A percentile compares a stretch with the other conserved stretches of the same genome.
Evolutionary conservation across 2,888 invertebrate genomes (phyloP).

Genomic region (Torymus aiolomorphi): DNA sequence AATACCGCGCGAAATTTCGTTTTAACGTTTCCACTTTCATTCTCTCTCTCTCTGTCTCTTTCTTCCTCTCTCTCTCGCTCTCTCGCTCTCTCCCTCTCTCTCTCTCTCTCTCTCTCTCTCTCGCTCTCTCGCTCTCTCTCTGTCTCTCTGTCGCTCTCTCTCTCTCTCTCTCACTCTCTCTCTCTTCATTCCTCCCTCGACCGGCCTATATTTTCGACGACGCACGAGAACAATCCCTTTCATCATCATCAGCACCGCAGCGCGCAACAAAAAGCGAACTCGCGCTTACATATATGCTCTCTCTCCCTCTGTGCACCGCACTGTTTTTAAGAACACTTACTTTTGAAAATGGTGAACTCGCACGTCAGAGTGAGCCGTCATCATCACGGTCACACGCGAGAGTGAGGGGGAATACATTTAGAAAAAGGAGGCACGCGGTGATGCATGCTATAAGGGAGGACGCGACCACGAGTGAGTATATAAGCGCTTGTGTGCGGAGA

Average conservation of each 20-base stretch:
- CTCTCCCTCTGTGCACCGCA: neutral
- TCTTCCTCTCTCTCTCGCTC: too few species aligned
- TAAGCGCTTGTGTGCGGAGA: too few species aligned
- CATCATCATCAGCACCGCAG: neutral
- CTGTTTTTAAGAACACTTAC: constrained; percentile 38
- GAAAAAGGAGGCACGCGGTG: too few species aligned
- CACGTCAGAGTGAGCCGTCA: too few species aligned
- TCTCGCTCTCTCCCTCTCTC: too few species aligned
- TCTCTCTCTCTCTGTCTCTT: neutral
- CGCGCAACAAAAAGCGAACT: constrained; percentile 16
- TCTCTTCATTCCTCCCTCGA: too few species aligned
- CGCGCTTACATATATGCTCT: constrained; percentile 22
- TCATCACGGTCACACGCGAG: neutral
- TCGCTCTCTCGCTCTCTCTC: too few species aligned
- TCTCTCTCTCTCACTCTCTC: too few species aligned
- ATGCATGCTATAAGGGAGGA: too few species aligned
- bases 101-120: too few species aligned
- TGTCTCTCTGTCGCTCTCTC: too few species aligned
- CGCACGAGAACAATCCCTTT: constrained; percentile 25
- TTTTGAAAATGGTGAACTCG: constrained; percentile 35
- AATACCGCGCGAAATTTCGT: constrained; percentile 27
- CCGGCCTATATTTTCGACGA: constrained; percentile 33
- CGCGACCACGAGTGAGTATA: neutral
- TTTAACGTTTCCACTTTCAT: constrained; percentile 18
- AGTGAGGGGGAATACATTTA: too few species aligned